Evolutionary conservation across 2,797 vertebrate species (phyloP).

Genomic region (Channa striata): DNA sequence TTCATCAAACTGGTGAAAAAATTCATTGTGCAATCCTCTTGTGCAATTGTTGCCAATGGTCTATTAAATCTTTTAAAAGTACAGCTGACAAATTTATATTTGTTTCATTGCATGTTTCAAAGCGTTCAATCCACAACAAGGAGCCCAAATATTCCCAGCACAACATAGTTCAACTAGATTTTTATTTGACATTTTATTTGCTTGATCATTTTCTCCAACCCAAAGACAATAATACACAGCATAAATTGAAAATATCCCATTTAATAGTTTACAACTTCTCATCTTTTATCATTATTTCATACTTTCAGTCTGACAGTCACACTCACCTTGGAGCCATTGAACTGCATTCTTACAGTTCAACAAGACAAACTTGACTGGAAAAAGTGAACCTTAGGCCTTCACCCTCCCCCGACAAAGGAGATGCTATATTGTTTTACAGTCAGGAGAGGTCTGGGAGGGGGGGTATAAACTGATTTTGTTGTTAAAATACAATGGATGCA

Average conservation of each 20-base stretch:
- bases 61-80: no score
- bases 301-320: conserved; percentile 87
- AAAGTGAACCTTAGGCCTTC: conserved; percentile 77
- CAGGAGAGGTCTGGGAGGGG: conserved; percentile 58
- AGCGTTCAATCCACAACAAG: neutral
- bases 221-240: conserved; percentile 99
- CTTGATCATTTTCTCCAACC: conserved; percentile 96
- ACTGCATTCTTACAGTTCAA: conserved; percentile 85
- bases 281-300: conserved; percentile 83
- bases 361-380: conserved; percentile 87
- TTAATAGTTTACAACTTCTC: conserved; percentile 94
- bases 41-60: no score
- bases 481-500: conserved; percentile 72
- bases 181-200: conserved; percentile 93
- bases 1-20: no score
- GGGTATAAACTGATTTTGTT: conserved; percentile 68
- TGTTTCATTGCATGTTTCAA: no score
- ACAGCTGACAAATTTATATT: neutral
- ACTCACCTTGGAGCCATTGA: conserved; percentile 87
- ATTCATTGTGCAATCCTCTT: no score
- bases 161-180: conserved; percentile 75
- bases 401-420: conserved; percentile 54
- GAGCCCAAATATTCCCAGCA: neutral
- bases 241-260: conserved; percentile 98
- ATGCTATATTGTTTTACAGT: conserved; percentile 65